Percentiles rank a stretch among this genome's conserved stretches.
phyloP scores from a whole-genome alignment of 2,113 vertebrate species.

The Xiphophorus couchianus region DNA sequence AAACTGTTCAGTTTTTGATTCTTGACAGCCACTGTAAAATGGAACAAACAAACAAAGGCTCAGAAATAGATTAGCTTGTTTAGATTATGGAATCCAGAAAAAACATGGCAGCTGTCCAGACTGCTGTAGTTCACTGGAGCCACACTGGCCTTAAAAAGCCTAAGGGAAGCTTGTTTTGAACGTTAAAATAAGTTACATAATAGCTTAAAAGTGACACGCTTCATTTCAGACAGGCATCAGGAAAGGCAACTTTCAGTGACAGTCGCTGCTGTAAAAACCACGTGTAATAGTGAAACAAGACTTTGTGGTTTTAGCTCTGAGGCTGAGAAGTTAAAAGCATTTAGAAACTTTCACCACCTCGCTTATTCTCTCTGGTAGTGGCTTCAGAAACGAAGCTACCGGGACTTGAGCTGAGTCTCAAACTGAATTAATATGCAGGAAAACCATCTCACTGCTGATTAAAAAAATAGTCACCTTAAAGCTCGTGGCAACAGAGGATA shows the following conservation, averaged over 20 bases:
- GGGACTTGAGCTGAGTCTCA: neutral
- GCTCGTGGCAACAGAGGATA: neutral
- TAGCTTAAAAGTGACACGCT: neutral
- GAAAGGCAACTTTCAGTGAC: neutral
- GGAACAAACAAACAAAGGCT: neutral
- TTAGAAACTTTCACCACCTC: neutral
- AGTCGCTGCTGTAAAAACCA: neutral
- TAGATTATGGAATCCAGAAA: neutral
- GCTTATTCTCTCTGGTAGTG: neutral
- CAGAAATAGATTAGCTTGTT: neutral
- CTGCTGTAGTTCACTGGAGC: neutral
- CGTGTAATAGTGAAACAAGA: neutral
- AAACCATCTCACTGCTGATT: neutral
- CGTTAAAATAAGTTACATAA: neutral
- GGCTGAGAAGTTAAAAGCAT: neutral
- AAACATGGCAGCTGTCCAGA: neutral
- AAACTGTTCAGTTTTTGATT: neutral
- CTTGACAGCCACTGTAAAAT: neutral
- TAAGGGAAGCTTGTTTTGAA: neutral
- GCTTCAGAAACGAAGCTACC: neutral
- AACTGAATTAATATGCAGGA: neutral
- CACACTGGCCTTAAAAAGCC: neutral
- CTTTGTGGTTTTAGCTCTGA: slow-evolving; percentile 1
- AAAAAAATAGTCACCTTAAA: neutral
- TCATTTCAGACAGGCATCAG: neutral